Evolutionary conservation across 1,140 invertebrate species (phyloP).

Genomic region (Pogonus chalceus): DNA sequence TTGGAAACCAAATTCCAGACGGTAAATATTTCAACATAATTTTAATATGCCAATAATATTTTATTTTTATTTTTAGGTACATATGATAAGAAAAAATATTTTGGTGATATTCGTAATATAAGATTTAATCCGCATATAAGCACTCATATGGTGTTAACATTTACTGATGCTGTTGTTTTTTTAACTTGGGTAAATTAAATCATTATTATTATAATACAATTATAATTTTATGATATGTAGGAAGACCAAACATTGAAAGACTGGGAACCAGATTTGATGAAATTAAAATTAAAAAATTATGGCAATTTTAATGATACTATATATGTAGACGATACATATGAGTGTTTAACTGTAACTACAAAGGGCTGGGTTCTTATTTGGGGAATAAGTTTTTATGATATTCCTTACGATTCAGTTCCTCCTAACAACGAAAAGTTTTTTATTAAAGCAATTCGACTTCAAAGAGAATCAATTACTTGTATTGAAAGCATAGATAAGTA

Average conservation of each 20-base stretch:
- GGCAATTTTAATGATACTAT: constrained; percentile 23
- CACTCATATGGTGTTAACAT: no score
- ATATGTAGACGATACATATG: constrained; percentile 17
- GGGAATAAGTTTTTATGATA: background rate
- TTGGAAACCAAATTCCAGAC: constrained; percentile 37
- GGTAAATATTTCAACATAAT: constrained; percentile 36
- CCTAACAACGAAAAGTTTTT: constrained; percentile 13
- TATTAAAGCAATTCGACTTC: constrained; percentile 20
- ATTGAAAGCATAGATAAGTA: constrained; percentile 22
- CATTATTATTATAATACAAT: no score
- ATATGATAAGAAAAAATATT: no score
- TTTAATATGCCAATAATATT: no score
- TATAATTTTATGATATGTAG: no score
- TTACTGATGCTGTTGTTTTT: no score
- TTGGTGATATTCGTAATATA: no score
- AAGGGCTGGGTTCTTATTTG: constrained; percentile 16
- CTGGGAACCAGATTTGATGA: constrained; percentile 15
- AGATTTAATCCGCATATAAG: no score
- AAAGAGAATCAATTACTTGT: constrained; percentile 21
- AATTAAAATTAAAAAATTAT: background rate
- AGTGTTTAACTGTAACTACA: constrained; percentile 22
- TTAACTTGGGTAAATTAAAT: no score
- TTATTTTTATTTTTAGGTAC: no score
- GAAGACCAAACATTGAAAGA: constrained; percentile 15
- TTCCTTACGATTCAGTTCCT: background rate